Evolutionary conservation across 2,113 vertebrate species (phyloP), one percentile per base, ranked within the genome.

Genomic region (Pedetes capensis): DNA sequence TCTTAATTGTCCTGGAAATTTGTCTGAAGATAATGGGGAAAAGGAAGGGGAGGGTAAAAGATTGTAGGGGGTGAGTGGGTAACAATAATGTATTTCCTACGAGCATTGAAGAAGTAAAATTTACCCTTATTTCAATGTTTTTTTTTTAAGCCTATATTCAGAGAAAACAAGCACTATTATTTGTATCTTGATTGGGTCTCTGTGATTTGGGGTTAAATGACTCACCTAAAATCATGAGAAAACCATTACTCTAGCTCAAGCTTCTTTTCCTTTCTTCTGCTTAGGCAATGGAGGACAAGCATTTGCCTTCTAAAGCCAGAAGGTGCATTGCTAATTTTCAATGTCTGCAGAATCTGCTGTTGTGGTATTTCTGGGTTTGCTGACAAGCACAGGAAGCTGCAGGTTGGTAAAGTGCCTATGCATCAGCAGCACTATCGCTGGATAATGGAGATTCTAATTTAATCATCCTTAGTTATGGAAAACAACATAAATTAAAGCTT

Each of bases 401-500:
- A 68, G 4, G 39, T 94, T 93, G 69, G 63, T 68, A 82, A 93
- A 1, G 37, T 64, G 8, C 78, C 68, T 90, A 0, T 80, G 61
- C 68, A 23, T 16, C 87, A 51, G 29, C 55, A 89, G 91, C 64
- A 69, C 8, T 83, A 69, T 14, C 44, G 66, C 32, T 49, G 53
- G 75, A 55, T 93, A 97, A 94, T 68, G 44, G 79, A 96, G 89
- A 83, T 78, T 96, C 96, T 98, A 76, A 96, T 75, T 95, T 89
- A 96, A 66, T 96, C 90, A 93, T 0, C 2, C 7, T 78, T 72
- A 87, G 47, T 71, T 95, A 94, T 59, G 17, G 34, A 47, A 96
- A 96, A 86, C 1, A 57, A 55, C 12, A 71, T 44, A 95, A 92
- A 95, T 87, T 8, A 91, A 96, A 96, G 25, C 25, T 95, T 97